Evolutionary conservation across 2,888 invertebrate species (phyloP).

Genomic region (Pocota personata): DNA sequence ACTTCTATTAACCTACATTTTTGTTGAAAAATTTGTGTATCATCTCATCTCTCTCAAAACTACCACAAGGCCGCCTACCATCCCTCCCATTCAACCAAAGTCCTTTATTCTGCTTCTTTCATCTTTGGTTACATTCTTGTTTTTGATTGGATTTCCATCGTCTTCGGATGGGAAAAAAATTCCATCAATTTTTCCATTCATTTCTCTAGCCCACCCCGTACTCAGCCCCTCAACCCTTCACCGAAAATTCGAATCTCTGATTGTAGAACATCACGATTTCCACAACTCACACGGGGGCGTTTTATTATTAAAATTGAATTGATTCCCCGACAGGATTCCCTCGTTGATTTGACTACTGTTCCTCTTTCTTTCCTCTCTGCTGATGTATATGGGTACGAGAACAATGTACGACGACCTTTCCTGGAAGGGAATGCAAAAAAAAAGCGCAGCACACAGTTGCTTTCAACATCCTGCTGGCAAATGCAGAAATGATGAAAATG

Average conservation of each 20-base stretch:
- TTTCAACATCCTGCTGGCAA: slow-evolving; percentile 6
- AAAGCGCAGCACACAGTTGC: slow-evolving; percentile 3
- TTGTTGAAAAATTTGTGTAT: background rate
- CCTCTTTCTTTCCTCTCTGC: background rate
- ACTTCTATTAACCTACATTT: background rate
- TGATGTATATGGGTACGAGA: background rate
- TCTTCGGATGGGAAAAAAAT: slow-evolving; percentile 15
- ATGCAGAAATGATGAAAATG: slow-evolving; percentile 8
- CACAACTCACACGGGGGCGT: slow-evolving; percentile 45
- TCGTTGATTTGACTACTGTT: slow-evolving; percentile 22
- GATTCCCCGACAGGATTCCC: slow-evolving; percentile 38
- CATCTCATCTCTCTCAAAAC: background rate
- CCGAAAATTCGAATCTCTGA: slow-evolving; percentile 8
- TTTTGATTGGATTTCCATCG: slow-evolving; percentile 39
- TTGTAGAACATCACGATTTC: slow-evolving; percentile 45
- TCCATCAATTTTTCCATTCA: slow-evolving; percentile 32
- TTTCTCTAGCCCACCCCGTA: background rate
- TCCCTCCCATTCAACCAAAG: background rate
- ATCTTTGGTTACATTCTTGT: background rate
- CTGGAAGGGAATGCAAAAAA: background rate
- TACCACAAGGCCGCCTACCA: background rate
- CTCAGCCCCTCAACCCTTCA: background rate
- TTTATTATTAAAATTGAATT: slow-evolving; percentile 66
- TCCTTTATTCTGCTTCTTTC: background rate
- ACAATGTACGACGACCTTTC: slow-evolving; percentile 24